Evolutionary conservation across 2,888 invertebrate species (phyloP).

Genomic region (Amiota minor): DNA sequence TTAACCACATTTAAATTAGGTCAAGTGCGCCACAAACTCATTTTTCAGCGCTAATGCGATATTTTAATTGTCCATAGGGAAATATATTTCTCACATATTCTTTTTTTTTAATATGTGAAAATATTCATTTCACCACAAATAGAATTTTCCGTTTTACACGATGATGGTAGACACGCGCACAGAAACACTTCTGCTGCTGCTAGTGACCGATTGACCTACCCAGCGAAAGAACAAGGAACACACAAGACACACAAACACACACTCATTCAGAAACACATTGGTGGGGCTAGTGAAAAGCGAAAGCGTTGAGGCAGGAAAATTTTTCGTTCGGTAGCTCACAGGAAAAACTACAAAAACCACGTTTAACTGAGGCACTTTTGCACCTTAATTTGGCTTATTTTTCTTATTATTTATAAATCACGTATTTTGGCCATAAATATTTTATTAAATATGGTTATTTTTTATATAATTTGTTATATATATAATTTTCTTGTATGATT

Average conservation of each 20-base stretch:
- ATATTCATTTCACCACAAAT: neutral
- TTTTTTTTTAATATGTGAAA: slow-evolving; percentile 32
- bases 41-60: slow-evolving; percentile 46
- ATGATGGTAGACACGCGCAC: neutral
- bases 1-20: slow-evolving; percentile 47
- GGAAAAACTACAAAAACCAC: slow-evolving; percentile 20
- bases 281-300: slow-evolving; percentile 48
- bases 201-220: slow-evolving; percentile 62
- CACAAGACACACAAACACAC: slow-evolving; percentile 38
- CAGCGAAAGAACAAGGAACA: slow-evolving; percentile 39
- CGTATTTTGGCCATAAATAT: neutral
- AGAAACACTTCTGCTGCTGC: neutral
- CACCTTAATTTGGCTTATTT: neutral
- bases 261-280: slow-evolving; percentile 2
- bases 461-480: slow-evolving; percentile 18
- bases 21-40: slow-evolving; percentile 54
- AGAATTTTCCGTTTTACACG: neutral
- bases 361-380: slow-evolving; percentile 24
- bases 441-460: neutral
- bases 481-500: slow-evolving; percentile 14
- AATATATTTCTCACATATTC: slow-evolving; percentile 44
- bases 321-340: slow-evolving; percentile 11
- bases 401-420: neutral
- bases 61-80: slow-evolving; percentile 50
- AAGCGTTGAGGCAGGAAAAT: slow-evolving; percentile 37